Conservation (phyloP, 37 sponge, comb jelly and placozoan genomes). For the Tethya wilhelma region DNA sequence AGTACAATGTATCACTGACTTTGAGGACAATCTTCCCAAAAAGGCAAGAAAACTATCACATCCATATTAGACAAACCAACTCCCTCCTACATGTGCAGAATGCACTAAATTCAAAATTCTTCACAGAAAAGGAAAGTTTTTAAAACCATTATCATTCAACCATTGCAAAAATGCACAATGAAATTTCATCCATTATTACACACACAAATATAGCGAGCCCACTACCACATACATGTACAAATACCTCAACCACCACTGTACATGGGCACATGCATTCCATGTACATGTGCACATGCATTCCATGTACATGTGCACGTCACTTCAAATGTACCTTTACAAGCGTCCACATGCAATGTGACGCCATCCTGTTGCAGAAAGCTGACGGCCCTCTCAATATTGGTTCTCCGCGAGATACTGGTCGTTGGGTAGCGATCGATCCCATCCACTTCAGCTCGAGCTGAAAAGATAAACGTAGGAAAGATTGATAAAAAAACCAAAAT, state of each 20-base stretch:
- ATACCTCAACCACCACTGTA: not conserved
- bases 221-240: not conserved
- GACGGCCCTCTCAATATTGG: conserved; percentile 49
- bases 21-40: too few species aligned
- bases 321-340: conserved; percentile 44
- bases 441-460: conserved; percentile 53
- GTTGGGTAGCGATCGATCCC: conserved; percentile 47
- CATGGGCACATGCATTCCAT: not conserved
- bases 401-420: not conserved
- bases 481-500: too few species aligned
- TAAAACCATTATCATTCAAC: not conserved
- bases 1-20: too few species aligned
- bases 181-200: too few species aligned
- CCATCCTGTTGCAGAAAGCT: conserved; percentile 47
- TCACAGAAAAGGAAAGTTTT: not conserved
- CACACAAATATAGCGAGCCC: too few species aligned
- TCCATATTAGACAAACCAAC: too few species aligned
- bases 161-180: too few species aligned
- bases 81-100: too few species aligned
- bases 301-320: conserved; percentile 6
- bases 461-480: too few species aligned
- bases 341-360: conserved; percentile 33
- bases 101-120: not conserved
- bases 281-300: conserved; percentile 17
- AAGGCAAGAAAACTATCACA: too few species aligned